phyloP scores from a whole-genome alignment of 2,113 vertebrate genomes.

The Lates calcarifer region DNA sequence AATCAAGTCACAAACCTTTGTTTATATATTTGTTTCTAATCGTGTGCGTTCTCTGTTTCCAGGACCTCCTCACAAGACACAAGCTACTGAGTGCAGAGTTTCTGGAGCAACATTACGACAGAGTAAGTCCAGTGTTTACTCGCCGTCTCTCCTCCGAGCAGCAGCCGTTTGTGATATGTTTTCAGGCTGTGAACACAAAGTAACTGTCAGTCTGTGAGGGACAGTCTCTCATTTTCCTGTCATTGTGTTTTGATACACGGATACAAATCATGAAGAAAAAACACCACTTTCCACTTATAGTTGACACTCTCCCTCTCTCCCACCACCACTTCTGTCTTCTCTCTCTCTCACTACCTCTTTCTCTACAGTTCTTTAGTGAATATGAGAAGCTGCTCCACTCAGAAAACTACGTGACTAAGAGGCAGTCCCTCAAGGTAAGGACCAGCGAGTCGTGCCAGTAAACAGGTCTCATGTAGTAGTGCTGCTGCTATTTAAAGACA shows the following conservation, averaged over 20 bases:
- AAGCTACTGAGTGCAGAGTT: slow-evolving; percentile 96
- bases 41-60: slow-evolving; percentile 59
- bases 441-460: slow-evolving; percentile 1
- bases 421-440: slow-evolving; percentile 97
- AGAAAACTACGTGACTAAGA: slow-evolving; percentile 98
- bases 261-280: slow-evolving; percentile 27
- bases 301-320: neutral
- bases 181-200: slow-evolving; percentile 42
- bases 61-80: slow-evolving; percentile 98
- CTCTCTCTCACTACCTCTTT: slow-evolving; percentile 2
- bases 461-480: slow-evolving; percentile 49
- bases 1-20: neutral
- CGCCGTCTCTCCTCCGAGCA: too few species aligned
- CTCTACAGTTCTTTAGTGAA: slow-evolving; percentile 93
- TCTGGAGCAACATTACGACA: slow-evolving; percentile 97
- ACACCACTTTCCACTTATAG: neutral
- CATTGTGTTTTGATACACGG: slow-evolving; percentile 48
- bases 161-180: slow-evolving; percentile 23
- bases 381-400: slow-evolving; percentile 98
- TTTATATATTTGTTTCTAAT: slow-evolving; percentile 8
- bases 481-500: slow-evolving; percentile 53
- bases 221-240: slow-evolving; percentile 42
- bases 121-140: slow-evolving; percentile 92
- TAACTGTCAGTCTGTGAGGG: slow-evolving; percentile 39
- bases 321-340: neutral